These are phyloP conservation scores for Drosophila jambulina DNA, from an alignment of 1,140 invertebrate species.

Conservation along the genomic window DNA sequence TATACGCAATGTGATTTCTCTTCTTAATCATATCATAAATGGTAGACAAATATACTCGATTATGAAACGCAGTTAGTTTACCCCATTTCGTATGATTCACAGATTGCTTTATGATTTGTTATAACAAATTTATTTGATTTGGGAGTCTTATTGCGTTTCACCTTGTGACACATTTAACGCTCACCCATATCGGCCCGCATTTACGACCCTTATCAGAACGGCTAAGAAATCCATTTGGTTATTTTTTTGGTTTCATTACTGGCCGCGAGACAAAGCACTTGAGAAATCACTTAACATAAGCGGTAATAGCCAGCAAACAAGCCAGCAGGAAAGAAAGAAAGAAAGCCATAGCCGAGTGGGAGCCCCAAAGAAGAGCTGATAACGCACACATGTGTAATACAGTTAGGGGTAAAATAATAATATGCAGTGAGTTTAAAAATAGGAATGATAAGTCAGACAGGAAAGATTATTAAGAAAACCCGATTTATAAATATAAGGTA, in stretches of 20 bases:
- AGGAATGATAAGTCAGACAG: too few relatives aligned
- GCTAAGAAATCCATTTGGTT: slow-evolving; percentile 41
- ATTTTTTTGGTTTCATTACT: slow-evolving; percentile 51
- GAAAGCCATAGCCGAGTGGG: slow-evolving; percentile 66
- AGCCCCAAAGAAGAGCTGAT: slow-evolving; percentile 67
- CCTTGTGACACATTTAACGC: slow-evolving; percentile 36
- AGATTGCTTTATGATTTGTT: slow-evolving; percentile 39
- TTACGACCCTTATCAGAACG: slow-evolving; percentile 40
- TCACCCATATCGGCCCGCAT: slow-evolving; percentile 11
- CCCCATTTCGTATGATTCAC: slow-evolving; percentile 34
- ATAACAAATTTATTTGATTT: slow-evolving; percentile 36
- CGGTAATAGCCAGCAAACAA: slow-evolving; percentile 56
- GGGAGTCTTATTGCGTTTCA: slow-evolving; percentile 43
- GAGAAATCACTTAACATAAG: slow-evolving; percentile 73
- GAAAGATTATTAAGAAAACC: neutral
- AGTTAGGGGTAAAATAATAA: slow-evolving; percentile 7
- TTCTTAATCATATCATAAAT: slow-evolving; percentile 5
- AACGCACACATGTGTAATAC: slow-evolving; percentile 41
- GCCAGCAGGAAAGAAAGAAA: slow-evolving; percentile 43
- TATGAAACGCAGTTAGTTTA: slow-evolving; percentile 33
- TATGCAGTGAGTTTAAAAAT: neutral
- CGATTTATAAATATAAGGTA: too few relatives aligned
- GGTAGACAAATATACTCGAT: slow-evolving; percentile 23
- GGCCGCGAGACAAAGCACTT: slow-evolving; percentile 53
- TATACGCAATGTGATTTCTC: slow-evolving; percentile 7